Evolutionary conservation across 1,140 invertebrate genomes (phyloP), one percentile per base, ranked within the genome.

Genomic region (Mactra quadrangularis): DNA sequence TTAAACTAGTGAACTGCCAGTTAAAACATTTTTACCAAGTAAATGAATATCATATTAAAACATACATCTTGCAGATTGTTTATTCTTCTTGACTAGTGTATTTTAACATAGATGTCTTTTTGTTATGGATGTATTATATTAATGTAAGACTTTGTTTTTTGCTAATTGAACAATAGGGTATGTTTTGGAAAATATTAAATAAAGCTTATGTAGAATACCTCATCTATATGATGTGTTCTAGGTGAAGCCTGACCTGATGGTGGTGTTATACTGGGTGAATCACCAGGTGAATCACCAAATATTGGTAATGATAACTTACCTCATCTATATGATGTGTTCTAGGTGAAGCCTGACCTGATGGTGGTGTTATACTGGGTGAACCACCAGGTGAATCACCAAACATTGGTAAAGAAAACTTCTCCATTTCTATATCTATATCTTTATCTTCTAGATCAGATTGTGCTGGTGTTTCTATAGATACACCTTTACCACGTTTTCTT

Each of bases 381-480:
- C 90, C 88, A 15, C 90, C 90, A 13, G 91, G 90, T 0, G 91
- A 92, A 31, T 81, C 64, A 1, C 90, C 91, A 90, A 91, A 92
- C 11, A 53, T 50, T 17, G 91, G 91, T 31, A 91, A 79, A 25
- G 84, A 76, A 81, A 89, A 88, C 3, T 83, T 77, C 15, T 75
- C 68, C 45, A 79, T 13, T 22, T 82, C 81, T 45, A 74, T 62
- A n/a, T 74, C 79, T 25, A 82, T 62, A 31, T 74, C 77, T 27
- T 71, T 70, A 17, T 82, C 79, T 38, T 82, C 79, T 45, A 74
- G 47, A 59, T 83, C 71, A 38, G 82, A 83, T 38, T 71, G 53
- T 0, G 38, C 71, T 33, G 57, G 64, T 17, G 64, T 59, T 33
- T 76, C 82, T 47, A 71, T 81, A 22, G 31, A 52, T 7, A 81